phyloP scores from a whole-genome alignment of 2,888 invertebrate species.

The Hydrotaea cyrtoneurina region DNA sequence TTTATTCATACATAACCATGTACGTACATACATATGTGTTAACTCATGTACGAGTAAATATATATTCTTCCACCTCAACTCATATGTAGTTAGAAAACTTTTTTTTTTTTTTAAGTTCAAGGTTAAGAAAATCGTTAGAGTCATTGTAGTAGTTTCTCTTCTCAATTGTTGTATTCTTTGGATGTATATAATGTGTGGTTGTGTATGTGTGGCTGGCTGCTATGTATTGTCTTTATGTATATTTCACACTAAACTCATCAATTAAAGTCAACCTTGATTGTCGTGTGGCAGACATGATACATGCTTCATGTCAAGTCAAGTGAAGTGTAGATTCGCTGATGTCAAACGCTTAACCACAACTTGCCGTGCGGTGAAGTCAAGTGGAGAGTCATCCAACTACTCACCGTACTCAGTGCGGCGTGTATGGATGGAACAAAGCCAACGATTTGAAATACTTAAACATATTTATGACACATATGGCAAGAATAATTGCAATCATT shows the following conservation, averaged over 20 bases:
- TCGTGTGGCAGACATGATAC: conserved; percentile 67
- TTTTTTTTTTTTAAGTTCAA: conserved; percentile 31
- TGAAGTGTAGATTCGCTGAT: conserved; percentile 52
- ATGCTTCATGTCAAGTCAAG: conserved; percentile 63
- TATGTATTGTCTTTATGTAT: background rate
- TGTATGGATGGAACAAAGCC: too few species aligned
- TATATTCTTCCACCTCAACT: background rate
- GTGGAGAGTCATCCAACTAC: conserved; percentile 42
- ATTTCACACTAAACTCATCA: conserved; percentile 64
- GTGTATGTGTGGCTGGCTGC: too few species aligned
- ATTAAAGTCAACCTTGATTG: conserved; percentile 64
- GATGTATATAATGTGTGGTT: too few species aligned
- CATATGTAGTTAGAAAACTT: background rate
- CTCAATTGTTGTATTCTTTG: conserved; percentile 12
- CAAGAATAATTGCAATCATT: conserved; percentile 35
- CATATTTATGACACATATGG: conserved; percentile 33
- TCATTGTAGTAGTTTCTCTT: conserved; percentile 57
- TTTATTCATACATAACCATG: conserved; percentile 1
- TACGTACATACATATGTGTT: background rate
- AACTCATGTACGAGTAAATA: background rate
- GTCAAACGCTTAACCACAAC: conserved; percentile 33
- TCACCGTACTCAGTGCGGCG: conserved; percentile 9
- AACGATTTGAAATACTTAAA: conserved; percentile 21
- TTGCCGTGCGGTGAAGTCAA: conserved; percentile 60
- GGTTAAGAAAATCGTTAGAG: conserved; percentile 25